Conservation (phyloP, 2,888 invertebrate genomes). For the Cephus pulcher region DNA sequence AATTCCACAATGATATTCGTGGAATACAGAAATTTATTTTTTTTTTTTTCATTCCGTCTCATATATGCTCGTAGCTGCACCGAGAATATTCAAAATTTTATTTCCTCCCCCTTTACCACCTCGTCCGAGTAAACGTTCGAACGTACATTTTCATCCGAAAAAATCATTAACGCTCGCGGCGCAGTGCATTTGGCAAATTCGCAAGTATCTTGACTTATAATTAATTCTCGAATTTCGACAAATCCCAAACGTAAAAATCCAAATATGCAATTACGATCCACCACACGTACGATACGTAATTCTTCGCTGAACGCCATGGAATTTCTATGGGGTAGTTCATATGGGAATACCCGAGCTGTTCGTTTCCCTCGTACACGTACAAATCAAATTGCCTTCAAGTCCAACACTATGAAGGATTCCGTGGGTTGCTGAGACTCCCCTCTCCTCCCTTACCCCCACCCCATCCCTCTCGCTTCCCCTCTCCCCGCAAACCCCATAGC, state of each 20-base stretch:
- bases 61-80: constrained; percentile 5
- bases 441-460: fast-evolving
- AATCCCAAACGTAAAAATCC: not conserved
- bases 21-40: not conserved
- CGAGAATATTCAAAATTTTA: constrained; percentile 15
- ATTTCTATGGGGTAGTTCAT: not conserved
- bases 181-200: no score
- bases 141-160: not conserved
- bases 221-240: no score
- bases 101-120: not conserved
- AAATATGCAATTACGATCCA: not conserved
- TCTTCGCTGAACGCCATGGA: not conserved
- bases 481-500: not conserved
- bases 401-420: no score
- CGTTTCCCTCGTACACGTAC: not conserved
- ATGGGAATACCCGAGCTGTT: not conserved
- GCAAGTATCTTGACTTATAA: no score
- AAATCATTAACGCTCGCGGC: not conserved
- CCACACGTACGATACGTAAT: not conserved
- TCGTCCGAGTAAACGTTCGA: not conserved
- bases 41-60: constrained; percentile 1
- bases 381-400: not conserved
- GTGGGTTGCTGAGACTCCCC: not conserved
- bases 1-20: constrained; percentile 31
- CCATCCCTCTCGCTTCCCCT: fast-evolving